Base-by-base conservation (phyloP, 2,888 invertebrate genomes). In the Phania funesta region DNA sequence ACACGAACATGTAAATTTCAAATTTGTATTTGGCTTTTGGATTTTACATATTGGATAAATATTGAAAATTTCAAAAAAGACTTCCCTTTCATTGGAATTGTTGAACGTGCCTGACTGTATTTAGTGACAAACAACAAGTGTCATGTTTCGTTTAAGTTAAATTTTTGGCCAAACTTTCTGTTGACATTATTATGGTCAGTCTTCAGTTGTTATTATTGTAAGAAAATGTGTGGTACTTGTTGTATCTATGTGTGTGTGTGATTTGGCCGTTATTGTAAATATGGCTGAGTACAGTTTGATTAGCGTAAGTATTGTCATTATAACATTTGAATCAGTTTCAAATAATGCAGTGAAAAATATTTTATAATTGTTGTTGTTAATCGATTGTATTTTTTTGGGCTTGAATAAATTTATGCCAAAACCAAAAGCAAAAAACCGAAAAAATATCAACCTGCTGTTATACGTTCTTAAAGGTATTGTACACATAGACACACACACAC, bases 81-180 rank as follows among this genome's bases (percentile, higher is more conserved):
- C 89, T 89, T 89, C 89, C 89, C 89, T 88, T 89, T 89, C 89
- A 84, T 89, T 89, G 86, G 86, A 84, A 44, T 32, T 41, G 41
- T 64, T 70, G 73, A 79, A 80, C 64, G 68, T 74, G 74, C n/a
- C 22, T 44, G 24, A 64, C 54, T 22, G 3, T 48, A 38, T 65
- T 70, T 76, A 60, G 77, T 74, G 76, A 76, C 76, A 71, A 82
- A 77, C 77, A 62, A 67, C 73, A 78, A 78, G 64, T 82, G 44
- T 35, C 60, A 18, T 18, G 16, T 22, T 46, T 48, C 54, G 32
- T 44, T n/a, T 32, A 35, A 70, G 16, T 38, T 9, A 38, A 38
- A 24, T 56, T 52, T 73, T 73, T 80, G 68, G 84, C 64, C 82
- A 83, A 52, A 35, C 26, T 52, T 64, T 58, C 50, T 5, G 32